Base-by-base conservation (phyloP, 2,888 invertebrate genomes). In the Eucera pruinosa region DNA sequence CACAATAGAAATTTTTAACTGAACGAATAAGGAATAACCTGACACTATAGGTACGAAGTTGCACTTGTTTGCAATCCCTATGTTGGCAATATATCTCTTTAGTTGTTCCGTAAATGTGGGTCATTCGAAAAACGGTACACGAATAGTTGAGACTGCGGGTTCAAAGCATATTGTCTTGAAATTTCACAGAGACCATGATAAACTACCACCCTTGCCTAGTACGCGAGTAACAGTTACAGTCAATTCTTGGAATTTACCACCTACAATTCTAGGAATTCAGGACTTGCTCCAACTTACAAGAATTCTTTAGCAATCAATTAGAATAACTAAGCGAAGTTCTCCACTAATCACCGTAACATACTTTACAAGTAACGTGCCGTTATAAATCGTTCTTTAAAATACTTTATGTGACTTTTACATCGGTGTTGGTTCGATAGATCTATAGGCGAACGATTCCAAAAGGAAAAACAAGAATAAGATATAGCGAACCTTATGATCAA, bases 261-360 rank as follows among this genome's bases (percentile, higher is more conserved):
- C 58, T 30, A 60, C 58, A 45, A 60, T 45, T 20, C 58, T 20
- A 30, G 45, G 43, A 60, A 60, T 60, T 20, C 58, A 20, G 43
- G 18, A 60, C 58, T 20, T n/a, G 43, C 45, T 41, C 18, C 43
- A 18, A 15, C 30, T 30, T 60, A 45, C 45, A 60, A 30, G 58
- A 60, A 60, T 60, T 45, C 58, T 45, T 60, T 30, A 27, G 43
- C 58, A 15, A 60, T 60, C 43, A 60, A 60, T 60, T 60, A 30
- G 58, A 60, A 60, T 60, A 60, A 30, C 58, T 20, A 45, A 60
- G 58, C 27, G 58, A 45, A 60, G 13, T 27, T 30, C 58, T 45
- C 58, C 58, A 60, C 58, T 60, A 54, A 65, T 52, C 54, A 36
- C 61, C 39, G 48, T 48, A 48, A 30, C 25, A 52, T 13, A 41